Evolutionary conservation across 2,113 vertebrate genomes (phyloP).

Genomic region (Elachura formosa): DNA sequence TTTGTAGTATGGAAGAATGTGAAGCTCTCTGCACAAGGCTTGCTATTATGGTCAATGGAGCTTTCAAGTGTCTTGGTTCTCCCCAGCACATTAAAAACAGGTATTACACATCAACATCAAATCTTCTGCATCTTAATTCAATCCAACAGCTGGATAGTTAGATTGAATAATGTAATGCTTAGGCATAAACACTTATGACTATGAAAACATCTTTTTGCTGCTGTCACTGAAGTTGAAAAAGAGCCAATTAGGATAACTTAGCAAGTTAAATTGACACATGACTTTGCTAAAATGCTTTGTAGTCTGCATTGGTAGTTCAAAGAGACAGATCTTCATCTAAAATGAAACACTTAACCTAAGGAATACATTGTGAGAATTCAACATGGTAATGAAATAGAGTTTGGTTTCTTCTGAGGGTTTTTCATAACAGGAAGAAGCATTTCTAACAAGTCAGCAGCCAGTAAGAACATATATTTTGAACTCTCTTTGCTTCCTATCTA

Average conservation of each 20-base stretch:
- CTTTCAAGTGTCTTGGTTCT: slow-evolving; percentile 86
- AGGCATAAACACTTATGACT: background rate
- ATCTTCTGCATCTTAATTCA: background rate
- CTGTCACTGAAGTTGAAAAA: background rate
- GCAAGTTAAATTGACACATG: background rate
- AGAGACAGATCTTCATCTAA: background rate
- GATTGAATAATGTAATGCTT: too few species aligned
- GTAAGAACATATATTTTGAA: background rate
- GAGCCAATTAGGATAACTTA: background rate
- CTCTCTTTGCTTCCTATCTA: background rate
- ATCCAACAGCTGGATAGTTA: background rate
- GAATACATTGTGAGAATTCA: background rate
- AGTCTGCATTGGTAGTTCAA: background rate
- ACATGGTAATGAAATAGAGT: background rate
- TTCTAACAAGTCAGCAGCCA: background rate
- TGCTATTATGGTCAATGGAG: slow-evolving; percentile 87
- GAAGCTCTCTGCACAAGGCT: slow-evolving; percentile 85
- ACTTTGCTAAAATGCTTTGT: slow-evolving; percentile 7
- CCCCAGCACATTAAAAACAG: slow-evolving; percentile 90
- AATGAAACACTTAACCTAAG: background rate
- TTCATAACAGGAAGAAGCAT: background rate
- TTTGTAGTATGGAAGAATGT: slow-evolving; percentile 87
- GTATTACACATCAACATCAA: slow-evolving; percentile 42
- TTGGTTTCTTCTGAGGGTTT: background rate
- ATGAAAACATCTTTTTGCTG: background rate